Conservation (phyloP, 2,797 vertebrate species). For the Neoniphon sammara region DNA sequence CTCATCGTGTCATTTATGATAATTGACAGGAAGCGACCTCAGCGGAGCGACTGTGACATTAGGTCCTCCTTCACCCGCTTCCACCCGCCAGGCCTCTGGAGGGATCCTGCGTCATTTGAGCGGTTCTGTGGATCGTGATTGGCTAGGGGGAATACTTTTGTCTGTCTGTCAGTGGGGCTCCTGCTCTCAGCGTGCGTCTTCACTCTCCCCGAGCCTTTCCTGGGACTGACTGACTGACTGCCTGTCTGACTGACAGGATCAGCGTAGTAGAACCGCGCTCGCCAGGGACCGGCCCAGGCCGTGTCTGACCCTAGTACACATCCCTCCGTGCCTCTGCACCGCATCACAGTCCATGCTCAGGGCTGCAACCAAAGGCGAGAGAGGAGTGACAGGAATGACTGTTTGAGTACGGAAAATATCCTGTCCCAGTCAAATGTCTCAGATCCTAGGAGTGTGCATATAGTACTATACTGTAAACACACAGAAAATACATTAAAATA, state of each 20-base stretch:
- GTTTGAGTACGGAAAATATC: slow-evolving; percentile 33
- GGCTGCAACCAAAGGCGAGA: slow-evolving; percentile 38
- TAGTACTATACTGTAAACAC: slow-evolving; percentile 15
- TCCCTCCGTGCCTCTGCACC: slow-evolving; percentile 51
- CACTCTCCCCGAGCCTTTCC: slow-evolving; percentile 48
- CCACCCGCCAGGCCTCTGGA: slow-evolving; percentile 57
- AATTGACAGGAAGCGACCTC: slow-evolving; percentile 63
- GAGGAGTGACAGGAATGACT: slow-evolving; percentile 59
- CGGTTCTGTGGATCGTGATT: slow-evolving; percentile 67
- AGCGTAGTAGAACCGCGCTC: slow-evolving; percentile 78
- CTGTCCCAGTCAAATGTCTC: slow-evolving; percentile 64
- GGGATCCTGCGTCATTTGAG: slow-evolving; percentile 70
- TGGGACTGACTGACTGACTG: slow-evolving; percentile 51
- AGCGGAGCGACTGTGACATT: slow-evolving; percentile 65
- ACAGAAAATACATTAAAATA: slow-evolving; percentile 26
- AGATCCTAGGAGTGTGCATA: slow-evolving; percentile 52
- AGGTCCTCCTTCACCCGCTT: slow-evolving; percentile 63
- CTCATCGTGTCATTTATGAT: slow-evolving; percentile 65
- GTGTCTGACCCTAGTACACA: slow-evolving; percentile 67
- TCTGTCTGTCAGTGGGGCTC: slow-evolving; percentile 46
- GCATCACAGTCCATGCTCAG: slow-evolving; percentile 52
- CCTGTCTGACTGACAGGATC: slow-evolving; percentile 75
- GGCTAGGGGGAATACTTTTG: slow-evolving; percentile 72
- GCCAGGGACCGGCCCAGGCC: slow-evolving; percentile 71
- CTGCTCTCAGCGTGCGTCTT: slow-evolving; percentile 43